These are phyloP conservation scores for Elanoides forficatus DNA, from an alignment of 2,113 vertebrate genomes.

Conservation along the genomic window DNA sequence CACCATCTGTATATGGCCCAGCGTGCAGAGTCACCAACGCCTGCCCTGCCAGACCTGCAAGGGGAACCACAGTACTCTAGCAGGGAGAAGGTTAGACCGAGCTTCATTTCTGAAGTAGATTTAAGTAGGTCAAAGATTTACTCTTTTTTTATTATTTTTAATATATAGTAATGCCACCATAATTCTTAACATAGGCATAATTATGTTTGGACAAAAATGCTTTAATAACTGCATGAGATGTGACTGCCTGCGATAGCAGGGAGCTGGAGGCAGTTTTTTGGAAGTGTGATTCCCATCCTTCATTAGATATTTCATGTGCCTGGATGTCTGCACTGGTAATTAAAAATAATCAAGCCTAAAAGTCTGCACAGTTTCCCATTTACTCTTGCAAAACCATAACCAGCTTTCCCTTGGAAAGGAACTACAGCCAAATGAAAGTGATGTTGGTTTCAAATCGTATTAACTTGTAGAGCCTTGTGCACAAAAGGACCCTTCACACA, in stretches of 20 bases:
- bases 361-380: background rate
- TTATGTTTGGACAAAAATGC: background rate
- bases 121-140: background rate
- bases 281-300: background rate
- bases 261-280: background rate
- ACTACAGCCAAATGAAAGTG: background rate
- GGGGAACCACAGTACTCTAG: background rate
- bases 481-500: constrained; percentile 26
- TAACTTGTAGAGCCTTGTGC: constrained; percentile 10
- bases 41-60: background rate
- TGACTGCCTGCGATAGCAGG: background rate
- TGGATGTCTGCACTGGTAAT: background rate
- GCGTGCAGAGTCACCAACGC: background rate
- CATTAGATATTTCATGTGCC: background rate
- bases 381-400: background rate
- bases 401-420: background rate
- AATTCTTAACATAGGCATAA: background rate
- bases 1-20: too few species aligned
- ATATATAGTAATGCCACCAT: background rate
- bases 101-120: background rate
- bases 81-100: background rate
- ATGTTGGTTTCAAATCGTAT: background rate
- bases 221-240: background rate
- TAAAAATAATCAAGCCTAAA: background rate
- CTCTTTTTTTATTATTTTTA: background rate